phyloP scores from a whole-genome alignment of 2,888 invertebrate species.

The Terebella lapidaria region DNA sequence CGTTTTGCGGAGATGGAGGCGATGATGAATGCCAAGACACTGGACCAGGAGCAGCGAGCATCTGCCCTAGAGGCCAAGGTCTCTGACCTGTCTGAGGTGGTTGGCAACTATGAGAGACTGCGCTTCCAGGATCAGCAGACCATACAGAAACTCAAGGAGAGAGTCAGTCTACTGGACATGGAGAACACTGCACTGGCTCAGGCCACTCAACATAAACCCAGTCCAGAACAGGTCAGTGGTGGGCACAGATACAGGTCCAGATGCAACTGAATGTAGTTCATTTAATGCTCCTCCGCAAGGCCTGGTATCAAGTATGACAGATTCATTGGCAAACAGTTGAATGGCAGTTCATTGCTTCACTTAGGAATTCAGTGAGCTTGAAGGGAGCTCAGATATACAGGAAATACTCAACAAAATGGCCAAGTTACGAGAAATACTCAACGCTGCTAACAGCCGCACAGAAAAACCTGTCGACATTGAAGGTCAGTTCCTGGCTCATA shows the following conservation, averaged over 20 bases:
- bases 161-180: constrained; percentile 47
- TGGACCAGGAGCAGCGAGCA: constrained; percentile 72
- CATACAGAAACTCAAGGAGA: constrained; percentile 54
- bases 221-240: neutral
- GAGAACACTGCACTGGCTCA: constrained; percentile 50
- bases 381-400: constrained; percentile 32
- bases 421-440: constrained; percentile 62
- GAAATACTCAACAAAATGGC: constrained; percentile 63
- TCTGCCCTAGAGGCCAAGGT: constrained; percentile 70
- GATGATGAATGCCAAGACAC: constrained; percentile 63
- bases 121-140: constrained; percentile 68
- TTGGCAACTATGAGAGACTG: constrained; percentile 58
- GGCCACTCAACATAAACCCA: constrained; percentile 37
- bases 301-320: too few relatives aligned
- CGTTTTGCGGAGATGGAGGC: constrained; percentile 70
- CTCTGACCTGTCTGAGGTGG: constrained; percentile 71
- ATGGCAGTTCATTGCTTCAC: too few relatives aligned
- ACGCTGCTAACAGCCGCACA: constrained; percentile 58
- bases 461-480: constrained; percentile 63
- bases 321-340: too few relatives aligned
- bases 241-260: neutral
- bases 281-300: too few relatives aligned
- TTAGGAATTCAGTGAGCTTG: too few relatives aligned
- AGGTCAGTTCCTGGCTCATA: too few relatives aligned
- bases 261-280: too few relatives aligned